Evolutionary conservation across 1,140 invertebrate species (phyloP).

Genomic region (Phymastichus coffea): DNA sequence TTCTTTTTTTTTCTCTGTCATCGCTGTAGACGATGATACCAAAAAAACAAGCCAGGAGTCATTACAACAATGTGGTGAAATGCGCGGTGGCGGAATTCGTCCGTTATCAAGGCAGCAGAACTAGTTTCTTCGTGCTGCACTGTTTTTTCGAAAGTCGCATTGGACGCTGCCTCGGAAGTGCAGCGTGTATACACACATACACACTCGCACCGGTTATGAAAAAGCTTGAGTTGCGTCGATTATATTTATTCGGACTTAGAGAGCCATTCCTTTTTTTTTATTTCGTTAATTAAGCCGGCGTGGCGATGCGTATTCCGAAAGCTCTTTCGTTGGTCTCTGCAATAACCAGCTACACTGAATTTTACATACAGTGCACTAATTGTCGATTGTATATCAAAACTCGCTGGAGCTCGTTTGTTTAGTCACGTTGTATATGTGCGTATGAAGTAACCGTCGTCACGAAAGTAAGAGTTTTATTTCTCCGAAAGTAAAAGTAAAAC

Average conservation of each 20-base stretch:
- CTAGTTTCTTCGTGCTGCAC: conserved; percentile 16
- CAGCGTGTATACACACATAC: too few relatives aligned
- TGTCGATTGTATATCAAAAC: not conserved
- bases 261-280: not conserved
- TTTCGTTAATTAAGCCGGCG: not conserved
- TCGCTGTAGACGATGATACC: too few relatives aligned
- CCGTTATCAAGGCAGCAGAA: not conserved
- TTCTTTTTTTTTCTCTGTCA: conserved; percentile 16
- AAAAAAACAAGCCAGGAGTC: not conserved
- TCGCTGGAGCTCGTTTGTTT: too few relatives aligned
- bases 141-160: conserved; percentile 16
- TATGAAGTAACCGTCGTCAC: not conserved
- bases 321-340: not conserved
- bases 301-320: not conserved
- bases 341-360: too few relatives aligned
- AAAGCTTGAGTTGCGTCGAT: too few relatives aligned
- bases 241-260: not conserved
- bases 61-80: conserved; percentile 15
- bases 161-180: too few relatives aligned
- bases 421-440: too few relatives aligned
- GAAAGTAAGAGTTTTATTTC: conserved; percentile 4
- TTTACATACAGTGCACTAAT: not conserved
- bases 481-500: conserved; percentile 14
- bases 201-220: too few relatives aligned
- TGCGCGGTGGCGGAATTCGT: not conserved